Base-by-base conservation (phyloP, 2,113 vertebrate genomes). In the Platichthys stellatus region DNA sequence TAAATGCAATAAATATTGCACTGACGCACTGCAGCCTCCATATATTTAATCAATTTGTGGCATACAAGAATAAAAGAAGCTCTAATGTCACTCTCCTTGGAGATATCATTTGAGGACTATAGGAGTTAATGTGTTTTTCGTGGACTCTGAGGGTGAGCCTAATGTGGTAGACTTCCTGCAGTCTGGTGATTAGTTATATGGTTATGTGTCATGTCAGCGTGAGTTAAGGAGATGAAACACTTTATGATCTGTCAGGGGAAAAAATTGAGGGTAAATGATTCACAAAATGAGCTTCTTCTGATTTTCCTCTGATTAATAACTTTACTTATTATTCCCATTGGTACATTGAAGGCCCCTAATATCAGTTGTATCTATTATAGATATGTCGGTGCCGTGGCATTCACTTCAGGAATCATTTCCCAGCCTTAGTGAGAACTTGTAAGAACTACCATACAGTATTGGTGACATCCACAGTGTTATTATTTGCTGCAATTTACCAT, bases 181-280 rank as follows among this genome's bases (percentile, higher is more conserved):
- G 69, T 9, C 18, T 35, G 40, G 26, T 61, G 69, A 71, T 58
- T 26, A 58, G 23, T 61, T 70, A 60, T 51, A 51, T 69, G 54
- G 57, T 71, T 35, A n/a, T 60, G 28, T 31, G 43, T 31, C 24
- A 15, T 49, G 40, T 61, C 69, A 61, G 15, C 14, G 13, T 51
- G 58, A 61, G 26, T 35, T 61, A 61, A 57, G 28, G 26, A 35
- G 35, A 61, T 17, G 24, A 28, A 35, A 1, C 17, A 35, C 17
- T 35, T 35, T 35, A 35, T 61, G 26, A 26, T 28, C 57, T 28
- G 24, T 26, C 24, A 28, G 17, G 59, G 26, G 8, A 1, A 35
- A 57, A 31, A 3, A 13, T 57, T 2, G 21, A 57, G n/a, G 4
- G 5, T 24, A 57, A 58, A 58, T 24, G 59, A 61, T 54, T 54